Conservation (phyloP, 2,888 invertebrate species). For the Diplazon laetatorius region DNA sequence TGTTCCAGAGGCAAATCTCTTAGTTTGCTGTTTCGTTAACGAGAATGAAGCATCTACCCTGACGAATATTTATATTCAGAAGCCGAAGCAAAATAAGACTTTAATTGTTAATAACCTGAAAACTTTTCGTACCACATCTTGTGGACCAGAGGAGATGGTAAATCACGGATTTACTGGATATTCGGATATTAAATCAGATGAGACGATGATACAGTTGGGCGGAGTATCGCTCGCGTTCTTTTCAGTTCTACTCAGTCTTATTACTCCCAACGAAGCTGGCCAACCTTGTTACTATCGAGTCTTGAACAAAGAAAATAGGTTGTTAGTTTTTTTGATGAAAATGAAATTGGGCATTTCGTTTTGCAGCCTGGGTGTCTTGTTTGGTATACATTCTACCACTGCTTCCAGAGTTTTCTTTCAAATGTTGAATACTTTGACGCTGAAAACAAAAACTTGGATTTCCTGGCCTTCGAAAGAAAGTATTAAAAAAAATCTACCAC, state of each 20-base stretch:
- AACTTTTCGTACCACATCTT: not conserved
- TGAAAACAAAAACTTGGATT: slow-evolving; percentile 61
- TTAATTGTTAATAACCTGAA: not conserved
- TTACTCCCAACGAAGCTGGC: not conserved
- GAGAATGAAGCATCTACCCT: slow-evolving; percentile 34
- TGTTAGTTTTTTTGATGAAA: slow-evolving; percentile 57
- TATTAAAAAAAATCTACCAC: slow-evolving; percentile 56
- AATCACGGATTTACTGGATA: slow-evolving; percentile 1
- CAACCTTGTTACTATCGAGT: no score
- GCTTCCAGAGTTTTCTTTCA: slow-evolving; percentile 14
- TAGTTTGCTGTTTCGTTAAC: no score
- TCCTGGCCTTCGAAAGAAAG: slow-evolving; percentile 64
- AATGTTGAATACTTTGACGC: slow-evolving; percentile 51
- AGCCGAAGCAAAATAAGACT: not conserved
- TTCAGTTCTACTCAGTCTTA: not conserved
- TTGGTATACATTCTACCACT: slow-evolving; percentile 38
- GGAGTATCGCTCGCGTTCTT: not conserved
- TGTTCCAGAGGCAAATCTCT: no score
- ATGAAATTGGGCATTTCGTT: slow-evolving; percentile 59
- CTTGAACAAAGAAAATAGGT: slow-evolving; percentile 48
- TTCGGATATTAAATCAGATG: not conserved
- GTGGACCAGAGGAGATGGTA: not conserved
- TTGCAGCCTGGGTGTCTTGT: slow-evolving; percentile 46
- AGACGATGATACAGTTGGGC: not conserved
- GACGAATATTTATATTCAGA: slow-evolving; percentile 30